Percentiles rank a stretch among this genome's conserved stretches.
Evolutionary conservation across 2,113 vertebrate genomes (phyloP).

Genomic region (Aspidoscelis tigris): DNA sequence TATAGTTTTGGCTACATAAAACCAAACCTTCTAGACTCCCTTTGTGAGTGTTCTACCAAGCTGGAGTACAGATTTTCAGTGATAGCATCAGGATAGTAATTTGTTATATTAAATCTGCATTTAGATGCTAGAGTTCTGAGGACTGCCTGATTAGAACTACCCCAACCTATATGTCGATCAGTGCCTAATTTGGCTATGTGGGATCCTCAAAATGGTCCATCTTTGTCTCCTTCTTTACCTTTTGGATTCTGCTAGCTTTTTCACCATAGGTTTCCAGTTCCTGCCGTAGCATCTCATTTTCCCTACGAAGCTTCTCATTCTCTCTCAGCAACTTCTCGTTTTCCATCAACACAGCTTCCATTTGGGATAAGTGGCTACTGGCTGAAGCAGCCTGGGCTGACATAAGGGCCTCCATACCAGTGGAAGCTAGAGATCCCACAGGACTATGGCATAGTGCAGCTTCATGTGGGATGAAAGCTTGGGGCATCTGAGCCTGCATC

Average conservation of each 20-base stretch:
- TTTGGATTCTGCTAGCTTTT: constrained; percentile 88
- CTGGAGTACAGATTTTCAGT: neutral
- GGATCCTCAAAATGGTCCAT: neutral
- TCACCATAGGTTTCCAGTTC: constrained; percentile 84
- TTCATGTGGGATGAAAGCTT: constrained; percentile 68
- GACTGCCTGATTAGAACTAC: neutral
- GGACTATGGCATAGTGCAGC: constrained; percentile 74
- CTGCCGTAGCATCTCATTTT: constrained; percentile 62
- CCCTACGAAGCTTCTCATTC: constrained; percentile 67
- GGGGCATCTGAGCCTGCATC: constrained; percentile 77
- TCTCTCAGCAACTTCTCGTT: constrained; percentile 88
- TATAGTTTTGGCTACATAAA: neutral
- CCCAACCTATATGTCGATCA: neutral
- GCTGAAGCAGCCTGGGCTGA: constrained; percentile 58
- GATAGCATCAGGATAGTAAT: neutral
- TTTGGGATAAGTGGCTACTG: constrained; percentile 77
- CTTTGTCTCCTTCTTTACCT: constrained; percentile 77
- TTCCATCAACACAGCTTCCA: constrained; percentile 82
- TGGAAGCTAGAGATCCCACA: constrained; percentile 72
- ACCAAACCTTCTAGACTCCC: neutral
- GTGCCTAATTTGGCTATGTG: neutral
- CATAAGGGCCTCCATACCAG: constrained; percentile 74
- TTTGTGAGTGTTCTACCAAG: neutral
- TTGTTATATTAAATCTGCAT: neutral
- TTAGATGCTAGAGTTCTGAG: neutral